phyloP scores from a whole-genome alignment of 1,140 invertebrate species.

The Caenorhabditis inopinata region DNA sequence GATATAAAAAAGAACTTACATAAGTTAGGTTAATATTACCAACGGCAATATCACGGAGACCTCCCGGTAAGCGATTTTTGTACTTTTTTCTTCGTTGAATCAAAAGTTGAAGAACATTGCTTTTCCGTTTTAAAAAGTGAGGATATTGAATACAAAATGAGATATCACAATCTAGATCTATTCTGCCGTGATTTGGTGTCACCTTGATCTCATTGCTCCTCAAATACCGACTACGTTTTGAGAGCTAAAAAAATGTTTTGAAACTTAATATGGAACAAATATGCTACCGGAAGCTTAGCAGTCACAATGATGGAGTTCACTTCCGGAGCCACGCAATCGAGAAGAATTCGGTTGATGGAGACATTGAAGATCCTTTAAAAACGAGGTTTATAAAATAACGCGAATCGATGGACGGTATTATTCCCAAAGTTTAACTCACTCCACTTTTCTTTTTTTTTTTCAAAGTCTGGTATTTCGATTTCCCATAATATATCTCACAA shows the following conservation, averaged over 20 bases:
- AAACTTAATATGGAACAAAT: background rate
- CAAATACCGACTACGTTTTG: slow-evolving; percentile 9
- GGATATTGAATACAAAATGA: slow-evolving; percentile 76
- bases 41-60: slow-evolving; percentile 94
- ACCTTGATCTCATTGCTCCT: slow-evolving; percentile 20
- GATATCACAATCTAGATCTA: slow-evolving; percentile 22
- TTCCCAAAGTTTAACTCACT: no score
- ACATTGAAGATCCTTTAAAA: slow-evolving; percentile 17
- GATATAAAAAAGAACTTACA: background rate
- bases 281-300: background rate
- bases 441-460: background rate
- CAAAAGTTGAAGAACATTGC: slow-evolving; percentile 85
- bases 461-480: background rate
- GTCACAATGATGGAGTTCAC: slow-evolving; percentile 5
- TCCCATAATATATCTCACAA: no score
- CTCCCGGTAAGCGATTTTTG: slow-evolving; percentile 96
- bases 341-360: background rate
- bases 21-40: slow-evolving; percentile 82
- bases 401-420: no score
- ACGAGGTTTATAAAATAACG: no score
- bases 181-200: slow-evolving; percentile 2
- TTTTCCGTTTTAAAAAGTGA: slow-evolving; percentile 93
- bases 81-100: slow-evolving; percentile 92
- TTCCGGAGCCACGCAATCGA: background rate
- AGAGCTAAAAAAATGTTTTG: background rate